Percentiles rank a stretch among this genome's conserved stretches.
Conservation (phyloP, 2,113 vertebrate species). For the Misgurnus mizolepis region DNA sequence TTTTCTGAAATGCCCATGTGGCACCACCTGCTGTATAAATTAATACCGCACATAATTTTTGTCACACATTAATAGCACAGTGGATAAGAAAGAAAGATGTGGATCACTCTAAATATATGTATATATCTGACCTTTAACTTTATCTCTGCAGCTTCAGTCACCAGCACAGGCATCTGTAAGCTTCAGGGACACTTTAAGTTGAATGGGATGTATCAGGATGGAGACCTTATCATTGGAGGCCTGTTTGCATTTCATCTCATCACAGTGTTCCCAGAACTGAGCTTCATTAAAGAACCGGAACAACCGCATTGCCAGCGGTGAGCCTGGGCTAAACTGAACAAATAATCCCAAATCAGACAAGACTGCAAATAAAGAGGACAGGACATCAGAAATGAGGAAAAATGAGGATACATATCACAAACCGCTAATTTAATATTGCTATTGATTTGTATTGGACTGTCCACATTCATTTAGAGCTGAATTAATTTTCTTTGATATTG, state of each 20-base stretch:
- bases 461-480: not conserved
- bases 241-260: slow-evolving; percentile 37
- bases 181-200: slow-evolving; percentile 56
- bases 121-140: not conserved
- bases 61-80: not conserved
- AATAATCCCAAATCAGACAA: not conserved
- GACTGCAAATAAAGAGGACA: not conserved
- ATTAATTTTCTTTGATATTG: not conserved
- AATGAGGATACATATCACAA: not conserved
- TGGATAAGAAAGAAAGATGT: not conserved
- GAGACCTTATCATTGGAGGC: slow-evolving; percentile 61
- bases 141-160: slow-evolving; percentile 20
- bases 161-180: slow-evolving; percentile 43
- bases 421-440: not conserved
- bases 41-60: not conserved
- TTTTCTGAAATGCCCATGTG: slow-evolving; percentile 30
- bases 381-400: not conserved
- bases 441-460: not conserved
- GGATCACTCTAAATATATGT: slow-evolving; percentile 2
- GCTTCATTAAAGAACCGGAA: slow-evolving; percentile 29
- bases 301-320: slow-evolving; percentile 56
- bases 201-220: slow-evolving; percentile 58
- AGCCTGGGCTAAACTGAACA: slow-evolving; percentile 27
- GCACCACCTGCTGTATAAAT: slow-evolving; percentile 36
- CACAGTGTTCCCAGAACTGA: not conserved